Percentiles rank a stretch among this genome's conserved stretches.
These are phyloP conservation scores for Bombus pascuorum DNA, from an alignment of 1,140 invertebrate genomes.

Conservation along the genomic window DNA sequence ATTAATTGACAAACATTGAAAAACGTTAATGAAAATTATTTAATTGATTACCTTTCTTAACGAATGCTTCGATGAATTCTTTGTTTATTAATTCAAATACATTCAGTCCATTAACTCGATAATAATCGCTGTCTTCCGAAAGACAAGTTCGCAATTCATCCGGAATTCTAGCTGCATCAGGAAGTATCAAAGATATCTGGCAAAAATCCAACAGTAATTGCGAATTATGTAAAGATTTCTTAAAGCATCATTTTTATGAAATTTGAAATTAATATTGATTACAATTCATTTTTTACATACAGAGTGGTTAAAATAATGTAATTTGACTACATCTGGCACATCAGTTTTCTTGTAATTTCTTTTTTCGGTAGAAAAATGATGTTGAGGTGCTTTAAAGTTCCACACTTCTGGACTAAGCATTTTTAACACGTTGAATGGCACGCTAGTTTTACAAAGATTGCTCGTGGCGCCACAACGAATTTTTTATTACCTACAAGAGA, in stretches of 20 bases:
- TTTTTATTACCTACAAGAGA: too few species aligned
- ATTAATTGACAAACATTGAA: background rate
- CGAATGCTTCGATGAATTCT: slow-evolving; percentile 83
- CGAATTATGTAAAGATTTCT: slow-evolving; percentile 73
- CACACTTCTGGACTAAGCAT: slow-evolving; percentile 84
- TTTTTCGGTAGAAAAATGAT: slow-evolving; percentile 71
- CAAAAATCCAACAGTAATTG: slow-evolving; percentile 71
- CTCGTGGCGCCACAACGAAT: too few species aligned
- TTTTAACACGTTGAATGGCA: background rate
- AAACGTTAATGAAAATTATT: background rate
- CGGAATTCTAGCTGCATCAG: slow-evolving; percentile 79
- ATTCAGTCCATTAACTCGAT: slow-evolving; percentile 80
- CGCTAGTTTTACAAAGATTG: too few species aligned
- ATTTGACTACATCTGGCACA: slow-evolving; percentile 68
- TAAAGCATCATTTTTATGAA: slow-evolving; percentile 67
- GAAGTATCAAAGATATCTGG: slow-evolving; percentile 84
- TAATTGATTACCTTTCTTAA: slow-evolving; percentile 79
- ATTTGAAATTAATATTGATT: slow-evolving; percentile 31
- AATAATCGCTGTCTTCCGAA: slow-evolving; percentile 83
- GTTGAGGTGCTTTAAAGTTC: slow-evolving; percentile 80
- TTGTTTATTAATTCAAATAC: slow-evolving; percentile 80
- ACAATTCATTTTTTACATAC: slow-evolving; percentile 73
- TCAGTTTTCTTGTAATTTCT: slow-evolving; percentile 58
- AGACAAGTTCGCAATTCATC: slow-evolving; percentile 75
- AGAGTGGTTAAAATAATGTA: slow-evolving; percentile 83